These are phyloP conservation scores for Gopherus flavomarginatus DNA, from an alignment of 2,113 vertebrate species.

Conservation along the genomic window DNA sequence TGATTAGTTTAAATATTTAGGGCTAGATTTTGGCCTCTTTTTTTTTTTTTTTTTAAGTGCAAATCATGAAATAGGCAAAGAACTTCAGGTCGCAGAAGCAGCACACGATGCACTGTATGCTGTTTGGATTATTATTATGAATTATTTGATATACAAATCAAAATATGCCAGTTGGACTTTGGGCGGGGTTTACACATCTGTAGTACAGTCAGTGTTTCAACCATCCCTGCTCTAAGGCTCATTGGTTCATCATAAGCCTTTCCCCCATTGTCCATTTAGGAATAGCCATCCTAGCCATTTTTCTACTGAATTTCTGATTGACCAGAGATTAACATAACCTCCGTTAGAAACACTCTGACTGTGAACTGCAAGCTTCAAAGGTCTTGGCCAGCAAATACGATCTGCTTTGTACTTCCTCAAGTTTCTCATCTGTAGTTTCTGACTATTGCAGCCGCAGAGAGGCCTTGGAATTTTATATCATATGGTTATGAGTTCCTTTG, in stretches of 20 bases:
- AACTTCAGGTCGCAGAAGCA: neutral
- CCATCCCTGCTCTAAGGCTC: neutral
- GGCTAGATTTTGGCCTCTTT: constrained; percentile 11
- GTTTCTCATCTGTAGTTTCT: constrained; percentile 35
- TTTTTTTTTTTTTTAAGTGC: neutral
- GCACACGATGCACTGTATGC: neutral
- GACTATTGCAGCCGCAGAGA: constrained; percentile 25
- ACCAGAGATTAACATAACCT: constrained; percentile 30
- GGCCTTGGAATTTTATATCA: constrained; percentile 35
- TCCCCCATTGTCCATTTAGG: neutral
- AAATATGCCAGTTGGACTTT: neutral
- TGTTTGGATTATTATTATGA: constrained; percentile 7
- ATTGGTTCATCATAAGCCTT: constrained; percentile 9
- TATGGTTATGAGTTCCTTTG: constrained; percentile 30
- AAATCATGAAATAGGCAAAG: constrained; percentile 20
- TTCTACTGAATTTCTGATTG: neutral
- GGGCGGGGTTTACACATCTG: neutral
- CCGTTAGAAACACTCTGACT: neutral
- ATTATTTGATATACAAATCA: neutral
- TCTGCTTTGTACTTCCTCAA: neutral
- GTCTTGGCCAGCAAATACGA: constrained; percentile 15
- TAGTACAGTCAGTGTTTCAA: neutral
- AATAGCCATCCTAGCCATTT: neutral
- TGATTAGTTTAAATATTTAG: neutral
- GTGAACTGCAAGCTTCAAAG: constrained; percentile 16